Evolutionary conservation across 1,140 invertebrate species (phyloP).

Genomic region (Drosophila paulistorum): DNA sequence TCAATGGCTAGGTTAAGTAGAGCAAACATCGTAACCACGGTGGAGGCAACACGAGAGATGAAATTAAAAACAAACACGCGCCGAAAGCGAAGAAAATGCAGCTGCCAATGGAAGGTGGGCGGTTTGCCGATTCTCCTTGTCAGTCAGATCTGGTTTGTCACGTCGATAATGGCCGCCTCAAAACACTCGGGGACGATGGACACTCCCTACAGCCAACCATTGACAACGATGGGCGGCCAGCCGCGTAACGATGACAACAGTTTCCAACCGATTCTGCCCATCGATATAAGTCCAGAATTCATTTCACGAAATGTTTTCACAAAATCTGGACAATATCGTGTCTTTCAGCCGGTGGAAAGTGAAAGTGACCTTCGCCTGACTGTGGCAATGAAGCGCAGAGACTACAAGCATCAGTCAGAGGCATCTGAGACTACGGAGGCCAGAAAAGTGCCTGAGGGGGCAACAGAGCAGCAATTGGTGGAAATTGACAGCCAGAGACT

Average conservation of each 20-base stretch:
- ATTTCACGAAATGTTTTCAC: constrained; percentile 80
- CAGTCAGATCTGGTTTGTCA: constrained; percentile 34
- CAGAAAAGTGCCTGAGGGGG: constrained; percentile 11
- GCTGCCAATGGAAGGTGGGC: constrained; percentile 23
- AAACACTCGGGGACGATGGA: neutral
- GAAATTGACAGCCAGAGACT: neutral
- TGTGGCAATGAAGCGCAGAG: constrained; percentile 55
- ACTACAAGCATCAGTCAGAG: constrained; percentile 49
- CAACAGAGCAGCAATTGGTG: neutral
- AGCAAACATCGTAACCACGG: constrained; percentile 21
- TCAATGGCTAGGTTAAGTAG: constrained; percentile 66
- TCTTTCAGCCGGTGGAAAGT: constrained; percentile 70
- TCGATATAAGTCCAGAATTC: constrained; percentile 72
- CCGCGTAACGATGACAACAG: constrained; percentile 66
- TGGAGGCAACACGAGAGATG: constrained; percentile 23
- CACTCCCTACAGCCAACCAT: constrained; percentile 58
- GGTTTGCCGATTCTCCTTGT: constrained; percentile 36
- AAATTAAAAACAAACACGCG: constrained; percentile 75
- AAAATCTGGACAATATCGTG: constrained; percentile 73
- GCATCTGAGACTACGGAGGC: constrained; percentile 5
- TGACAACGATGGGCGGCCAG: constrained; percentile 62
- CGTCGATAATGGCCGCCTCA: constrained; percentile 13
- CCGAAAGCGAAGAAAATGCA: constrained; percentile 58
- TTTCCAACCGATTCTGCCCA: constrained; percentile 72
- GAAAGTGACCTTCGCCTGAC: constrained; percentile 70